These are phyloP conservation scores for Tolypeutes matacus DNA, from an alignment of 2,797 vertebrate genomes.

Conservation along the genomic window DNA sequence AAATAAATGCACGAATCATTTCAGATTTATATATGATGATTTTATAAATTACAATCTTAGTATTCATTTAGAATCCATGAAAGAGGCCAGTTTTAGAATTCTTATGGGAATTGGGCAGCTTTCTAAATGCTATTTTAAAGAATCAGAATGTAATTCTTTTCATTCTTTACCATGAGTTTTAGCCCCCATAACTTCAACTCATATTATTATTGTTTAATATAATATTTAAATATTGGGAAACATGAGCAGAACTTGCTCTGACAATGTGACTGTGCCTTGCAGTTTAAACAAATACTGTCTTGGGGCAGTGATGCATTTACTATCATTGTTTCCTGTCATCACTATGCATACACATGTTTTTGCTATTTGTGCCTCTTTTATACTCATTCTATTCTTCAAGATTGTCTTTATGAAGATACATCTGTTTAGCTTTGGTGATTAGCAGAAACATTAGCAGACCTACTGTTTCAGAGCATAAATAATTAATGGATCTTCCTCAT, in stretches of 20 bases:
- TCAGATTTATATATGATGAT: neutral
- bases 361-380: neutral
- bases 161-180: neutral
- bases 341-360: neutral
- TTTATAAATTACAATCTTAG: neutral
- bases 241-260: neutral
- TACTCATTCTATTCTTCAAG: slow-evolving; percentile 58
- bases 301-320: neutral
- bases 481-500: slow-evolving; percentile 87
- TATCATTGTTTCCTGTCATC: neutral
- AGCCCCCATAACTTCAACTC: neutral
- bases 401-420: slow-evolving; percentile 79
- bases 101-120: neutral
- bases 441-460: slow-evolving; percentile 88
- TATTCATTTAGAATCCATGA: neutral
- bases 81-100: neutral
- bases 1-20: slow-evolving; percentile 17
- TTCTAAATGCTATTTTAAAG: neutral
- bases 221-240: slow-evolving; percentile 36
- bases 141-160: neutral
- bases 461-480: slow-evolving; percentile 88
- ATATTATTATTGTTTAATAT: slow-evolving; percentile 22
- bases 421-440: slow-evolving; percentile 88
- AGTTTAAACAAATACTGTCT: neutral
- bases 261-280: neutral